Evolutionary conservation across 2,888 invertebrate genomes (phyloP).

Genomic region (Macrophya alboannulata): DNA sequence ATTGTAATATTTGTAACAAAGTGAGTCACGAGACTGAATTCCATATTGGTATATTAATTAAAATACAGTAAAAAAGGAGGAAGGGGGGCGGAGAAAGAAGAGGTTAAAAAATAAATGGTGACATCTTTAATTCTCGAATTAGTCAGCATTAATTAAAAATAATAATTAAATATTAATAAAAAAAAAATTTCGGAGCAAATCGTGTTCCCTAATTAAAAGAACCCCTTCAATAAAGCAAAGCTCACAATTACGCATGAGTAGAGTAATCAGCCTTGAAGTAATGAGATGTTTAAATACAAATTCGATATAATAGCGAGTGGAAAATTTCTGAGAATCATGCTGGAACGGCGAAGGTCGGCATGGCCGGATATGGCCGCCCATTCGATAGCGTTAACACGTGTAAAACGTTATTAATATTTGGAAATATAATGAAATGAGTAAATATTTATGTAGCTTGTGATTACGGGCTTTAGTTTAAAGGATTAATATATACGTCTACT

Average conservation of each 20-base stretch:
- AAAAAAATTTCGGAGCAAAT: neutral
- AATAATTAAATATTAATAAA: neutral
- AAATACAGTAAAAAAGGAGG: no score
- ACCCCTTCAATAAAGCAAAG: neutral
- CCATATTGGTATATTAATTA: neutral
- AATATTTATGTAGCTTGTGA: neutral
- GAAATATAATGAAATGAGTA: neutral
- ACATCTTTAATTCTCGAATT: neutral
- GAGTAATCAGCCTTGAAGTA: neutral
- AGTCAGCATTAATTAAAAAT: neutral
- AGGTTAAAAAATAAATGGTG: neutral
- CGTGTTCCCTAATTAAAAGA: neutral
- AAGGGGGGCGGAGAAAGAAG: neutral
- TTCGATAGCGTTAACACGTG: constrained; percentile 3
- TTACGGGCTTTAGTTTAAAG: neutral
- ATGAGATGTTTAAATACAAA: constrained; percentile 2
- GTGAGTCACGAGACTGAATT: neutral
- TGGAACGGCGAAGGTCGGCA: constrained; percentile 50
- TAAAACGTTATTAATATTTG: neutral
- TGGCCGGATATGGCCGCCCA: constrained; percentile 48
- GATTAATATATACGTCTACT: neutral
- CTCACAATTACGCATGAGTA: neutral
- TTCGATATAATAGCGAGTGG: constrained; percentile 32
- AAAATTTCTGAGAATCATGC: constrained; percentile 51
- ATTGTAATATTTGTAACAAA: neutral